phyloP scores from a whole-genome alignment of 2,113 vertebrate species.

The Cinclus mexicanus region DNA sequence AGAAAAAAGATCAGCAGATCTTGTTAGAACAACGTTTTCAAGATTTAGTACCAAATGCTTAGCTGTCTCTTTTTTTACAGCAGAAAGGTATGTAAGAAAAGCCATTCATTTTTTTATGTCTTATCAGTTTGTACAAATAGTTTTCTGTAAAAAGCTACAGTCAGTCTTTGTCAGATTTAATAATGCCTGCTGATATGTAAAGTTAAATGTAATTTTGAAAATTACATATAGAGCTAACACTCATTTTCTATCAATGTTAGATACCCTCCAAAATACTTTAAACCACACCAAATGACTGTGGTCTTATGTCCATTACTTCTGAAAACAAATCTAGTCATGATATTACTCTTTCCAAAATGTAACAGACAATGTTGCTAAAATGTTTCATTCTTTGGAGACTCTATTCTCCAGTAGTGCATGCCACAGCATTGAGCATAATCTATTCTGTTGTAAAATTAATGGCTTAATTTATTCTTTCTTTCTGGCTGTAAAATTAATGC shows the following conservation, averaged over 20 bases:
- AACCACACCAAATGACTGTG: neutral
- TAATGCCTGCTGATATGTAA: neutral
- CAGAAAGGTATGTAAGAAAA: neutral
- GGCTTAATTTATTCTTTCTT: constrained; percentile 71
- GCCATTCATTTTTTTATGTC: neutral
- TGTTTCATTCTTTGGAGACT: neutral
- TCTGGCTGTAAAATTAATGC: constrained; percentile 74
- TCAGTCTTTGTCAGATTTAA: neutral
- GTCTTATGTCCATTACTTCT: neutral
- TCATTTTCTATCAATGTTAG: neutral
- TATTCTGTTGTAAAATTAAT: constrained; percentile 64
- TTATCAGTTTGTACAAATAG: neutral
- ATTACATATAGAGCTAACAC: neutral
- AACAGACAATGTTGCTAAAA: neutral
- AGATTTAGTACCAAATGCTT: neutral
- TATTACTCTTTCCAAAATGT: neutral
- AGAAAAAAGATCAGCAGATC: neutral
- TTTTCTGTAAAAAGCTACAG: neutral
- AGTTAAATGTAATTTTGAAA: neutral
- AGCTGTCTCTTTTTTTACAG: neutral
- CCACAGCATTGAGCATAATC: neutral
- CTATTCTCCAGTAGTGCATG: neutral
- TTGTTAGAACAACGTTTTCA: neutral
- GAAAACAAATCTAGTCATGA: neutral
- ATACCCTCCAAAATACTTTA: neutral